Evolutionary conservation across 2,797 vertebrate genomes (phyloP), one percentile per base, ranked within the genome.

Genomic region (Phrynocephalus guinanensis): DNA sequence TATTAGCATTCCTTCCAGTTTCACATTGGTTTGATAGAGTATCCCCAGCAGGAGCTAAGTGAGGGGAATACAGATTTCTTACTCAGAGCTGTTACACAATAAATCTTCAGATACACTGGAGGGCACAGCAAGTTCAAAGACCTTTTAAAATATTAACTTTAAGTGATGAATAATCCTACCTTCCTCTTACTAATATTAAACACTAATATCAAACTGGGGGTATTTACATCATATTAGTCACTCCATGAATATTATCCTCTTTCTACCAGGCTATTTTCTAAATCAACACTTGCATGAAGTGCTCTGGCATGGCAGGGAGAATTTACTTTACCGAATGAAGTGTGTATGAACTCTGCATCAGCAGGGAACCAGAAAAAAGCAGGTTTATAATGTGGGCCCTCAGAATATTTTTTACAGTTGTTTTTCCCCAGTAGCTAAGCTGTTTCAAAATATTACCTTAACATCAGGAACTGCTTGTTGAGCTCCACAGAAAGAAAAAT

Each of bases 91-190:
- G 63, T 86, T 92, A 89, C 82, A 90, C 93, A 66, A 73, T 24
- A 90, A 90, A 50, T 26, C 15, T 92, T 86, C 44, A 82, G 91
- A 90, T 77, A 56, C 28, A 89, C 30, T 82, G 28, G 84, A 87
- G 83, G 85, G 83, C 24, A 88, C 13, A 10, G 26, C 24, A 16
- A 77, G 80, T 89, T 92, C 63, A 94, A 94, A 8, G 88, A 52
- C 24, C 38, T 89, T 89, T 66, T 26, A 79, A 88, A 91, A 72
- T 79, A 9, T 83, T 89, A 89, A 89, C 84, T 91, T 60, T 86
- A 90, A 86, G 79, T 80, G 82, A 88, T 85, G 89, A 80, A 86
- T 5, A 86, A 44, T n/a, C 56, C 84, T 70, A 15, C 18, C n/a
- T 60, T 86, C 30, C 15, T 18, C 13, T 67, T 71, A 73, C 56